Evolutionary conservation across 2,797 vertebrate genomes (phyloP), one percentile per base, ranked within the genome.

Genomic region (Platyrinchus mystaceus): DNA sequence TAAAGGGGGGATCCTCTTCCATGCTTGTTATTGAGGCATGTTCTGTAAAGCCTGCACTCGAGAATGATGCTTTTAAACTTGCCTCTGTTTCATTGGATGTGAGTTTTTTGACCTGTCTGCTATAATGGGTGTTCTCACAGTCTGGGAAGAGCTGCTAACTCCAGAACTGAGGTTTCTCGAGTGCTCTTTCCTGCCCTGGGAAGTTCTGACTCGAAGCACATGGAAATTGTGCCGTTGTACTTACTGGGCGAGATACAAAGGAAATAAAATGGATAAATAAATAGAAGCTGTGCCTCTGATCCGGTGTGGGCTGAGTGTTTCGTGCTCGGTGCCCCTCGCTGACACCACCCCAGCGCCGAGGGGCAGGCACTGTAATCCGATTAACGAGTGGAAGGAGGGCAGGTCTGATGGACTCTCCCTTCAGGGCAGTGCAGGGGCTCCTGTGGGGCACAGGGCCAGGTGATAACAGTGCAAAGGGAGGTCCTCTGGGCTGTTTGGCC

Each of bases 241-340:
- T 60, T 39, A 8, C 12, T 6, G 19, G 47, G 59, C 19, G 52
- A 13, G 69, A 56, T 6, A n/a, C 2, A 24, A 17, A 64, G 32
- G 21, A 66, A 32, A 14, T 6, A 14, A 71, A 19, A 15, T 24
- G 27, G 39, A 39, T 22, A 10, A 30, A 30, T 30, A 15, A 41
- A 12, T 37, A 36, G 26, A 11, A 37, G 10, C 11, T 22, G 8
- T 10, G 30, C 3, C 46, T 83, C 18, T 39, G 36, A 36, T 0
- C 20, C 58, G 34, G 2, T 36, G 32, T 8, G 58, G 36, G n/a
- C 7, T 46, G 4, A 63, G 9, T 20, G 49, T n/a, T 59, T 76
- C 26, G 36, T n/a, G n/a, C n/a, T n/a, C n/a, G n/a, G n/a, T n/a
- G 62, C 34, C 26, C 14, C 41, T 2, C 0, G 2, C 39, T 47